Conservation (phyloP, 1,140 invertebrate genomes). For the Danaus melanippus region DNA sequence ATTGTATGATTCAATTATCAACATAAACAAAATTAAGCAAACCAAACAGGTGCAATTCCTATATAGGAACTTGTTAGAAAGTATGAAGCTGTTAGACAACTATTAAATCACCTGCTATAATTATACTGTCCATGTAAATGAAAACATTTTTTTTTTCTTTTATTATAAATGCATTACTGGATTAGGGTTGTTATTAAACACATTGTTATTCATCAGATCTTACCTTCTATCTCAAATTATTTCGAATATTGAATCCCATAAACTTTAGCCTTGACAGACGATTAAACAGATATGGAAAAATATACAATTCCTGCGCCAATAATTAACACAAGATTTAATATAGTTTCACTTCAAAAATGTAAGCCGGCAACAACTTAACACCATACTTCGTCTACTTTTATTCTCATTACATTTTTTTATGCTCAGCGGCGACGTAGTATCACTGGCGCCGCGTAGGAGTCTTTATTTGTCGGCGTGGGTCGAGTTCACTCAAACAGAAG, state of each 20-base stretch:
- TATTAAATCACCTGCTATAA: conserved; percentile 6
- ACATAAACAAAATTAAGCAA: conserved; percentile 8
- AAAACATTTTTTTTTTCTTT: conserved; percentile 10
- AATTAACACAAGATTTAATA: conserved; percentile 20
- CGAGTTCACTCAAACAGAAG: conserved; percentile 55
- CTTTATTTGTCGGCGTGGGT: conserved; percentile 60
- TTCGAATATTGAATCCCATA: conserved; percentile 16
- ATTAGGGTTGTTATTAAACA: too few species aligned
- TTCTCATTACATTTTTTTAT: conserved; percentile 30
- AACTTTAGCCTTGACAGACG: conserved; percentile 31
- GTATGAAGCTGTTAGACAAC: conserved; percentile 16
- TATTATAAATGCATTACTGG: too few species aligned
- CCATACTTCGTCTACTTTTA: conserved; percentile 34
- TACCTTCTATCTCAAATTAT: conserved; percentile 26
- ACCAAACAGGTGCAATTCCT: conserved; percentile 24
- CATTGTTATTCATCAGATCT: background rate
- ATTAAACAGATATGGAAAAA: conserved; percentile 19
- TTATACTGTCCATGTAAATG: conserved; percentile 5
- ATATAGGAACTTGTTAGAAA: conserved; percentile 36
- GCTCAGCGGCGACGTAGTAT: conserved; percentile 35
- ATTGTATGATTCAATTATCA: background rate
- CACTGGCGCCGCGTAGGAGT: conserved; percentile 55
- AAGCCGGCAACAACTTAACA: background rate
- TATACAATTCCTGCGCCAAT: conserved; percentile 12
- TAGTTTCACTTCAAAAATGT: conserved; percentile 22